These are phyloP conservation scores for Polylopha cassiicola DNA, from an alignment of 2,888 invertebrate species.

Conservation along the genomic window DNA sequence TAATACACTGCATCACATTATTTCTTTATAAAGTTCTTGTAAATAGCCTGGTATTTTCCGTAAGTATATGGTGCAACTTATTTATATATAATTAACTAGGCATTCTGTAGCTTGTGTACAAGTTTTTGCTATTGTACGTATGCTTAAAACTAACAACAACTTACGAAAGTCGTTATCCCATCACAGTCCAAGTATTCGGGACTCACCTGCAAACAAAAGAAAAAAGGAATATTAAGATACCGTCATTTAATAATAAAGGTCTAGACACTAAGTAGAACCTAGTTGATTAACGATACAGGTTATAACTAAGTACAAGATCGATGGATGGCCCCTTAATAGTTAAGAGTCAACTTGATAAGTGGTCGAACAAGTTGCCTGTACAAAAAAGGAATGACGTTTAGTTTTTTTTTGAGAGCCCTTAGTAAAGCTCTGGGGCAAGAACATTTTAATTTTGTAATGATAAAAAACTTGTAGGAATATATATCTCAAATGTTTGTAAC, in stretches of 20 bases:
- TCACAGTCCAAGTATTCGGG: constrained; percentile 44
- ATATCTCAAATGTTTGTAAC: no score
- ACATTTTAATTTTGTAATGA: no score
- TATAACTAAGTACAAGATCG: constrained; percentile 4
- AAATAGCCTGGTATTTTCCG: constrained; percentile 3
- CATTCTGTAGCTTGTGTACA: no score
- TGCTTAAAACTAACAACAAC: constrained; percentile 27
- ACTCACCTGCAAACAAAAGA: constrained; percentile 58
- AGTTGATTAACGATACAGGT: constrained; percentile 7
- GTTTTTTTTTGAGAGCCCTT: no score
- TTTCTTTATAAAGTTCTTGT: constrained; percentile 19
- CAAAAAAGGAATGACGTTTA: not conserved
- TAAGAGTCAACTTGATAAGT: constrained; percentile 3
- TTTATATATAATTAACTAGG: no score
- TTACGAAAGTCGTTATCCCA: constrained; percentile 39
- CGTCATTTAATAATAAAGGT: not conserved
- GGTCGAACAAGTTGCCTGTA: constrained; percentile 4
- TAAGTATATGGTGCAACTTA: no score
- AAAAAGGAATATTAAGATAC: constrained; percentile 14
- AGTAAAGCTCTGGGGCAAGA: not conserved
- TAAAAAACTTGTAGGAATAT: no score
- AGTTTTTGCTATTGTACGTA: no score
- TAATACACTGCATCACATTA: constrained; percentile 8
- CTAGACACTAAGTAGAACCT: constrained; percentile 5
- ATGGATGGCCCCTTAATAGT: constrained; percentile 5